Base-by-base conservation (phyloP, 2,888 invertebrate species). In the Cecidostiba fungosa region DNA sequence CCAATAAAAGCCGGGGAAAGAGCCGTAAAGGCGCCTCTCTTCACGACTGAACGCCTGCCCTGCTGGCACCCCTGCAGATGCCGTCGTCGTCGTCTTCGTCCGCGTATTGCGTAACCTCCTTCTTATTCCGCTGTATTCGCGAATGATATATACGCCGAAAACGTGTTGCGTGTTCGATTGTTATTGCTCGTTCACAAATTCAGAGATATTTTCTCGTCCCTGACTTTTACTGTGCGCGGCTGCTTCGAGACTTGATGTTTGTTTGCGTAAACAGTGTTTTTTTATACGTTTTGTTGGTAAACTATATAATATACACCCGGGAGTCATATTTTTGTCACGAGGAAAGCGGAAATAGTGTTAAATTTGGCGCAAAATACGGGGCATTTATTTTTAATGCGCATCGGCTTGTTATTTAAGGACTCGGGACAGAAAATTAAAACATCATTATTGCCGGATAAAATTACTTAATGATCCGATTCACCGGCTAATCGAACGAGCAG, bases 1-100 rank as follows among this genome's bases (percentile, higher is more conserved):
- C 89, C 90, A 89, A 91, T 91, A 90, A 90, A 91, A 91, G 79
- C 85, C 62, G 72, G 78, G 12, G 74, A 82, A 84, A 81, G 74
- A 47, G 86, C 78, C 80, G 82, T 84, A 84, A 87, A 87, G 88
- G 89, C 89, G 87, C 87, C 87, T 87, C 69, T 77, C 88, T 90
- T 88, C 89, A 89, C 90, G 89, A 88, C 81, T 88, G 89, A 88
- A 87, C 89, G 89, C 89, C 86, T 88, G 82, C 86, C 85, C 83
- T 82, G 87, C 86, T 89, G 89, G 88, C 89, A 89, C 82, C 84
- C 88, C 54, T 50, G 29, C 26, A 12, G 50, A 16, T 6, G n/a
- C 43, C 39, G 43, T 16, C 77, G 77, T 32, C 70, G 19, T 77
- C 50, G 3, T 23, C 77, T 54, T 14, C 59, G 77, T 23, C 26